Evolutionary conservation across 2,797 vertebrate species (phyloP).

Genomic region (Sebastes itinus): DNA sequence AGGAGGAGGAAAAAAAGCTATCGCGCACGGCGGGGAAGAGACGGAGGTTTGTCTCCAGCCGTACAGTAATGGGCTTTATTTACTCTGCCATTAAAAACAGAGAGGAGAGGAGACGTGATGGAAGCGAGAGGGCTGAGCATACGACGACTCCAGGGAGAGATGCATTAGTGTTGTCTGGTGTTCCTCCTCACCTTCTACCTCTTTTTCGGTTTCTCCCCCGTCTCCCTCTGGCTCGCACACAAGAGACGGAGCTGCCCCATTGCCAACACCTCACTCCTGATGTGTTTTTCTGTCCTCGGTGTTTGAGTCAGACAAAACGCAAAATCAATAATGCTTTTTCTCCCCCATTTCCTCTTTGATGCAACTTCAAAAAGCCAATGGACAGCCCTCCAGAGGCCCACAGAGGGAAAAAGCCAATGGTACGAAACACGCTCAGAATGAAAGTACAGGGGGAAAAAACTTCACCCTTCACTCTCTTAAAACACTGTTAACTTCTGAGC

Average conservation of each 20-base stretch:
- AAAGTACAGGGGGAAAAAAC: slow-evolving; percentile 68
- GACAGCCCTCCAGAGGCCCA: slow-evolving; percentile 81
- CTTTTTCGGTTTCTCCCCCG: slow-evolving; percentile 30
- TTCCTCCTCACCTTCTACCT: slow-evolving; percentile 61
- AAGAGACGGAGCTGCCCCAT: slow-evolving; percentile 57
- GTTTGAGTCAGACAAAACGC: slow-evolving; percentile 87
- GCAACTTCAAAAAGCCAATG: slow-evolving; percentile 87
- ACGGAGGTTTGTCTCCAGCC: slow-evolving; percentile 57
- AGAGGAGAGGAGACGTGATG: slow-evolving; percentile 44
- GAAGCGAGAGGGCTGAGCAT: slow-evolving; percentile 42
- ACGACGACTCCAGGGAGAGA: slow-evolving; percentile 55
- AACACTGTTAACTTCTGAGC: slow-evolving; percentile 71
- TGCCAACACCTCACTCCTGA: slow-evolving; percentile 75
- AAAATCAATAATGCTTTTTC: slow-evolving; percentile 87
- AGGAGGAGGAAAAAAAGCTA: slow-evolving; percentile 42
- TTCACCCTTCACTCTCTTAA: slow-evolving; percentile 67
- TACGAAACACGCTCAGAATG: slow-evolving; percentile 76
- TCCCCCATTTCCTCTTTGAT: slow-evolving; percentile 87
- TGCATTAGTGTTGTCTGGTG: slow-evolving; percentile 64
- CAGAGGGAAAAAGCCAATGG: slow-evolving; percentile 66
- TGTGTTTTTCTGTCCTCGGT: slow-evolving; percentile 81
- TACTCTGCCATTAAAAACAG: slow-evolving; percentile 62
- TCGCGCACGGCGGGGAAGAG: slow-evolving; percentile 54
- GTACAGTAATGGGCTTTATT: slow-evolving; percentile 71
- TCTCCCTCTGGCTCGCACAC: slow-evolving; percentile 60